phyloP scores from a whole-genome alignment of 1,140 invertebrate species.

The Melitaea cinxia region DNA sequence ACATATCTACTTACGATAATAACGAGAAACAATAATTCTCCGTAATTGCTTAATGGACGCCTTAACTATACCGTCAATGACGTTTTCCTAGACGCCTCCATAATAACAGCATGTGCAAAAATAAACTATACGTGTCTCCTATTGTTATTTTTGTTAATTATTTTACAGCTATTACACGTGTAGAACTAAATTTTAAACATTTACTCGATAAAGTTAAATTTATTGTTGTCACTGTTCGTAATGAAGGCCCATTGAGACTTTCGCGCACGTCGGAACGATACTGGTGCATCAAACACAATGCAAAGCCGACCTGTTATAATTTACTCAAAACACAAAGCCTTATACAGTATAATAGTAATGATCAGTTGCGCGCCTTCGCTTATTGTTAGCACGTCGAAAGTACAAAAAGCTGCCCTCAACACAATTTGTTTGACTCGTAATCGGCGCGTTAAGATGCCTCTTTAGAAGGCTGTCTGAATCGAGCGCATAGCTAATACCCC shows the following conservation, averaged over 20 bases:
- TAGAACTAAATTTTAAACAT: conserved; percentile 2
- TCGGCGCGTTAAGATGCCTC: conserved; percentile 59
- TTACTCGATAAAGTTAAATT: conserved; percentile 36
- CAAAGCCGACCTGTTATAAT: conserved; percentile 77
- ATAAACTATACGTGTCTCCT: conserved; percentile 39
- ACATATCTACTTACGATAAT: conserved; percentile 57
- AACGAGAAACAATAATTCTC: conserved; percentile 60
- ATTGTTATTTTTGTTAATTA: not conserved
- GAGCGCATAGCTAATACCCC: conserved; percentile 47
- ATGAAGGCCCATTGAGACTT: conserved; percentile 69
- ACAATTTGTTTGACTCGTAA: conserved; percentile 76
- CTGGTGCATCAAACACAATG: conserved; percentile 67
- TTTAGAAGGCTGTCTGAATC: conserved; percentile 55
- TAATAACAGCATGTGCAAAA: conserved; percentile 54
- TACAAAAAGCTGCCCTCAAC: conserved; percentile 70
- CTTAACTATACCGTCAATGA: conserved; percentile 54
- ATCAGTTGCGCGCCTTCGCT: conserved; percentile 72
- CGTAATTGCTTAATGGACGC: conserved; percentile 74
- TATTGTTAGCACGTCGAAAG: conserved; percentile 76
- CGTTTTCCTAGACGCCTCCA: conserved; percentile 53
- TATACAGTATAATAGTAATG: conserved; percentile 78
- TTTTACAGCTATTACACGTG: not conserved
- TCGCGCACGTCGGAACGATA: conserved; percentile 45
- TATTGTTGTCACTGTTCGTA: conserved; percentile 73
- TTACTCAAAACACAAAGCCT: conserved; percentile 81